phyloP scores from a whole-genome alignment of 2,113 vertebrate species.

The Alligator sinensis region DNA sequence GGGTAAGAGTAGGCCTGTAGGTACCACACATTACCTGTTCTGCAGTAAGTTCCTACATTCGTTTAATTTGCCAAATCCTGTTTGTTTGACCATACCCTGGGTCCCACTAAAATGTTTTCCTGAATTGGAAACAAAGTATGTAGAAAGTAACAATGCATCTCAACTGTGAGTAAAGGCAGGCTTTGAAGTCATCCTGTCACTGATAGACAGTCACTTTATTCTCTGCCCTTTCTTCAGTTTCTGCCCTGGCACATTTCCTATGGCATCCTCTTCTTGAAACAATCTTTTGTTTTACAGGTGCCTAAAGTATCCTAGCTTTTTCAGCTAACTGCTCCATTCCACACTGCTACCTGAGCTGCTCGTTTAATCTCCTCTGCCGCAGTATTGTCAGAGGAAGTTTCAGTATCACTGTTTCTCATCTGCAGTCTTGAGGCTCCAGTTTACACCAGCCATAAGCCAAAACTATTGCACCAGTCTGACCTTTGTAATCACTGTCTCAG shows the following conservation, averaged over 20 bases:
- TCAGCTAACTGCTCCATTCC: conserved; percentile 47
- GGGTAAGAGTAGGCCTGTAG: too few species aligned
- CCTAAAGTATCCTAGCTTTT: background rate
- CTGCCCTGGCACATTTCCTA: conserved; percentile 51
- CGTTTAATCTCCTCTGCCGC: conserved; percentile 66
- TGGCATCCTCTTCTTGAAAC: conserved; percentile 38
- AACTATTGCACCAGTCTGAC: conserved; percentile 51
- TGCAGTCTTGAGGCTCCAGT: conserved; percentile 4
- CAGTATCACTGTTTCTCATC: conserved; percentile 63
- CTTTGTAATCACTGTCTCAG: background rate
- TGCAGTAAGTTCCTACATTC: too few species aligned
- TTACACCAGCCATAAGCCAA: conserved; percentile 45
- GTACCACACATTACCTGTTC: too few species aligned
- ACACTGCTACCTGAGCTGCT: conserved; percentile 49
- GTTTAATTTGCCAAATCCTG: too few species aligned
- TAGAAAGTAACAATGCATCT: conserved; percentile 71
- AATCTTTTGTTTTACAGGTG: conserved; percentile 57
- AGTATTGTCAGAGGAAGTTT: conserved; percentile 59
- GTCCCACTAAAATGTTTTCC: conserved; percentile 59
- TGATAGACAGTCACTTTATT: conserved; percentile 62
- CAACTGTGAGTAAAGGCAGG: conserved; percentile 29
- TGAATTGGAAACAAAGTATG: conserved; percentile 52
- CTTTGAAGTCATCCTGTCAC: conserved; percentile 59
- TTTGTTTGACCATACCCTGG: background rate
- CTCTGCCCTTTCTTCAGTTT: conserved; percentile 56